A percentile compares a stretch with the other conserved stretches of the same genome.
Conservation (phyloP, 2,113 vertebrate species). For the Entelurus aequoreus region DNA sequence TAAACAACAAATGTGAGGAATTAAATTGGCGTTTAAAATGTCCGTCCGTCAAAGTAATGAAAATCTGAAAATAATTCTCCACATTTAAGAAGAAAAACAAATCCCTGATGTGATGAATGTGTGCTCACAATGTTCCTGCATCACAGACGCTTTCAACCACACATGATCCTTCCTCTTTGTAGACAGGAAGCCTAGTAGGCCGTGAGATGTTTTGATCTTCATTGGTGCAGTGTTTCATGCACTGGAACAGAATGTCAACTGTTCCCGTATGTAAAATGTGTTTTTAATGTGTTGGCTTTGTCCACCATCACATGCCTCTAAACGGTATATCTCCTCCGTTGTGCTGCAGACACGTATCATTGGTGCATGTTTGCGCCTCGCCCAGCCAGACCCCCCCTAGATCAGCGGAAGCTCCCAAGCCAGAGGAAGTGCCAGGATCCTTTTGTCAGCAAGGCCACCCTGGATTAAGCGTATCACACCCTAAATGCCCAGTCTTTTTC, state of each 20-base stretch:
- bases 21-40: background rate
- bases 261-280: constrained; percentile 8
- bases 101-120: background rate
- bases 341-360: constrained; percentile 35
- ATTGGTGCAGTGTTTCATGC: constrained; percentile 20
- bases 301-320: constrained; percentile 9
- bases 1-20: background rate
- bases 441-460: constrained; percentile 59
- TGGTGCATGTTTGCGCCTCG: constrained; percentile 51
- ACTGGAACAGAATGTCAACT: constrained; percentile 49
- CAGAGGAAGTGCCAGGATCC: constrained; percentile 59
- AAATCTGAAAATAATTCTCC: background rate
- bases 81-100: constrained; percentile 1
- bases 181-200: constrained; percentile 31
- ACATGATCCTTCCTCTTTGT: constrained; percentile 42
- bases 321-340: constrained; percentile 33
- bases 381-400: constrained; percentile 42
- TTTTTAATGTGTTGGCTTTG: constrained; percentile 23
- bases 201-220: constrained; percentile 45
- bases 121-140: background rate
- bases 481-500: constrained; percentile 68
- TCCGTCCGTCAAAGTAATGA: background rate
- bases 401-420: constrained; percentile 64
- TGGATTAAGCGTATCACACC: constrained; percentile 66
- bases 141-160: constrained; percentile 14